Evolutionary conservation across 2,113 vertebrate species (phyloP).

Genomic region (Pampusana beccarii): DNA sequence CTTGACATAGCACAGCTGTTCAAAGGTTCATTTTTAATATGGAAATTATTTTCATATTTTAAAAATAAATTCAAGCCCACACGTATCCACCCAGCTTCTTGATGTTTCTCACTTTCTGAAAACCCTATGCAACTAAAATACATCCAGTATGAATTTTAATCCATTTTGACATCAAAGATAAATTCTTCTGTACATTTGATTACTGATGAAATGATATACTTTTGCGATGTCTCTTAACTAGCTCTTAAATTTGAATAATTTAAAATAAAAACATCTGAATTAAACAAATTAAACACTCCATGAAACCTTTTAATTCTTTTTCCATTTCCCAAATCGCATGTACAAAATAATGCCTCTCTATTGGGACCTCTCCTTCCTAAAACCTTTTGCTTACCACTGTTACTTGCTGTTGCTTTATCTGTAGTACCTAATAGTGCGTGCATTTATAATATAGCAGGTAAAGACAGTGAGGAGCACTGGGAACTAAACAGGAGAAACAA

Average conservation of each 20-base stretch:
- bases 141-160: neutral
- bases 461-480: neutral
- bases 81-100: neutral
- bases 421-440: neutral
- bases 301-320: neutral
- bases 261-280: neutral
- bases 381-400: neutral
- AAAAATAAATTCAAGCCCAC: neutral
- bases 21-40: neutral
- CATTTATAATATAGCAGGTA: neutral
- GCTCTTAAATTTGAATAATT: neutral
- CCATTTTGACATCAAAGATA: neutral
- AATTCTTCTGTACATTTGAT: neutral
- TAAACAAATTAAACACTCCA: neutral
- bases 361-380: neutral
- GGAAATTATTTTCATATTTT: neutral
- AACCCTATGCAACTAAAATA: neutral
- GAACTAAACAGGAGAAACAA: neutral
- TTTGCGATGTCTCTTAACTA: neutral
- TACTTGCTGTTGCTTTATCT: neutral
- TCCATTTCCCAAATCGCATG: neutral
- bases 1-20: neutral
- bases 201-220: neutral
- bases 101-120: neutral
- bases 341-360: neutral